Conservation (phyloP, 2,113 vertebrate species). For the Petroica traversi region DNA sequence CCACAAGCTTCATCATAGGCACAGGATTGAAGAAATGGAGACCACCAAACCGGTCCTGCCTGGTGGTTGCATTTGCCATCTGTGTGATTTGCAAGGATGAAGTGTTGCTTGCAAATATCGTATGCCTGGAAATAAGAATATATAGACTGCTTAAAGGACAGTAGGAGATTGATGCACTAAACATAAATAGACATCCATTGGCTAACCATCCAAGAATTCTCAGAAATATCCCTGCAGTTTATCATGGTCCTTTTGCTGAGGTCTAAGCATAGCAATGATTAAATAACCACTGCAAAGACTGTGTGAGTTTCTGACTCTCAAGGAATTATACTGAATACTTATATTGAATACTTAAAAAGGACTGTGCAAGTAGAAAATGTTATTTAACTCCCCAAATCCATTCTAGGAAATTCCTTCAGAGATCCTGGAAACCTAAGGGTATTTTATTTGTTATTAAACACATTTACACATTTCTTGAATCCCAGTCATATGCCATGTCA, state of each 20-base stretch:
- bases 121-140: slow-evolving; percentile 77
- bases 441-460: not conserved
- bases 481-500: not conserved
- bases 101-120: slow-evolving; percentile 97
- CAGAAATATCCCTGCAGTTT: not conserved
- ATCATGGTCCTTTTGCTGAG: not conserved
- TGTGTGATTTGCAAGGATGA: slow-evolving; percentile 89
- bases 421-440: not conserved
- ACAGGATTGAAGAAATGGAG: slow-evolving; percentile 99
- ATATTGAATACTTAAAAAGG: not conserved
- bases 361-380: not conserved
- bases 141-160: not conserved
- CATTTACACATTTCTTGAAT: not conserved
- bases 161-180: not conserved
- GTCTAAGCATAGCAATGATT: not conserved
- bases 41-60: slow-evolving; percentile 91
- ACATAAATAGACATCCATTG: not conserved
- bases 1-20: slow-evolving; percentile 95
- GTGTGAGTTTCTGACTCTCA: not conserved
- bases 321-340: not conserved
- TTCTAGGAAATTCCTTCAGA: not conserved
- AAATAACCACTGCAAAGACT: not conserved
- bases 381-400: not conserved
- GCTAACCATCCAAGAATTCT: not conserved
- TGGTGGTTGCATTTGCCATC: slow-evolving; percentile 87